Conservation (phyloP, 2,113 vertebrate species). For the Crotalus helleri region DNA sequence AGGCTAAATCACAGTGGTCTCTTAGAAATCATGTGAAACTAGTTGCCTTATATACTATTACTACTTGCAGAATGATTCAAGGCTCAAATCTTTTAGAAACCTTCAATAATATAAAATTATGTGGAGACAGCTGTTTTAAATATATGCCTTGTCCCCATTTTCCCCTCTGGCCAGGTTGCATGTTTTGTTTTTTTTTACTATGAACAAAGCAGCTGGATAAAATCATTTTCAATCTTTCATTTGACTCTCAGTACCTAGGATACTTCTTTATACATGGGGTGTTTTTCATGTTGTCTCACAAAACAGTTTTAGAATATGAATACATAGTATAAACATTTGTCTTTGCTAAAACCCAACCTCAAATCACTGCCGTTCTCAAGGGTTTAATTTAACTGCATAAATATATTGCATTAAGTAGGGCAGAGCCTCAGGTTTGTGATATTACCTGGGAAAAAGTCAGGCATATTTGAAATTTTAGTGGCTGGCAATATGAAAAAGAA, state of each 20-base stretch:
- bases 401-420: not conserved
- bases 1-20: constrained; percentile 55
- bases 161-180: constrained; percentile 32
- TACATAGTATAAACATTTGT: not conserved
- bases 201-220: constrained; percentile 54
- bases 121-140: constrained; percentile 65
- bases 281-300: not conserved
- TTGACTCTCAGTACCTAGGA: constrained; percentile 36
- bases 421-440: not conserved
- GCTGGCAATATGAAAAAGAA: not conserved
- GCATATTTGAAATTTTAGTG: not conserved
- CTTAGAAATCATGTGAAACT: constrained; percentile 60
- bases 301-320: not conserved
- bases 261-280: not conserved
- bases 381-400: not conserved
- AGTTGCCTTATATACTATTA: constrained; percentile 49
- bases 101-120: constrained; percentile 63
- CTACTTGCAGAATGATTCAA: constrained; percentile 46
- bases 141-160: constrained; percentile 44
- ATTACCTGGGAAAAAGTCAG: not conserved
- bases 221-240: constrained; percentile 61
- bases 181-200: constrained; percentile 52
- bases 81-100: constrained; percentile 63
- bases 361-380: not conserved
- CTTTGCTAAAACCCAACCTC: not conserved